phyloP scores from a whole-genome alignment of 2,113 vertebrate species.

The Macquaria ambigua region DNA sequence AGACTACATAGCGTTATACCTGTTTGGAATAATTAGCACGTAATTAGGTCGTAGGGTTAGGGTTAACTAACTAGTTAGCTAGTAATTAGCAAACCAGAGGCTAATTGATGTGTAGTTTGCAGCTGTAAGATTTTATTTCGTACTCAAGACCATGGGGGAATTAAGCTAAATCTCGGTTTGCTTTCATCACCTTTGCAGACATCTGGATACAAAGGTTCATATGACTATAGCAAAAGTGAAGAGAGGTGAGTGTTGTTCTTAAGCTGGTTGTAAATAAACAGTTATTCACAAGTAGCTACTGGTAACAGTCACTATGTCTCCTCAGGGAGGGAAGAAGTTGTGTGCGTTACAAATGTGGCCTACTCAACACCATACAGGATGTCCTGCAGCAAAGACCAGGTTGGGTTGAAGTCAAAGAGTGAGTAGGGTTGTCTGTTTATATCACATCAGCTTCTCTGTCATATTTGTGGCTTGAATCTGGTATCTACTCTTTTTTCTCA shows the following conservation, averaged over 20 bases:
- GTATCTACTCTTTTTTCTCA: not conserved
- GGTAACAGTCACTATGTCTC: conserved; percentile 26
- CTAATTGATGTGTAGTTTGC: not conserved
- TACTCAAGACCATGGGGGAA: not conserved
- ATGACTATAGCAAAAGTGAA: conserved; percentile 73
- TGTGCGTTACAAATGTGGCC: conserved; percentile 89
- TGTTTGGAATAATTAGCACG: not conserved
- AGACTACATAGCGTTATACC: not conserved
- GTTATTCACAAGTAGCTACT: not conserved
- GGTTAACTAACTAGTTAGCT: not conserved
- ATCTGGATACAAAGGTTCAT: conserved; percentile 69
- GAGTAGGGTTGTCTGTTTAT: conserved; percentile 77
- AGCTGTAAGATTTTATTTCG: not conserved
- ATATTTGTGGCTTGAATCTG: not conserved
- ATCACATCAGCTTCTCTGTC: not conserved
- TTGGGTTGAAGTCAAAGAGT: conserved; percentile 94
- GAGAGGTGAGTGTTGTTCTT: conserved; percentile 77
- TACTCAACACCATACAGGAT: conserved; percentile 87
- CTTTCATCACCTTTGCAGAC: conserved; percentile 67
- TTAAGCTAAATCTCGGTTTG: not conserved
- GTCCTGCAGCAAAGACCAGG: conserved; percentile 89
- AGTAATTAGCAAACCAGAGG: not conserved
- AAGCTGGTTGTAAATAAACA: not conserved
- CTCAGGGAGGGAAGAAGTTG: conserved; percentile 85
- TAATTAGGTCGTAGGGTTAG: not conserved